Base-by-base conservation (phyloP, 2,888 invertebrate species). In the Oscheius onirici region DNA sequence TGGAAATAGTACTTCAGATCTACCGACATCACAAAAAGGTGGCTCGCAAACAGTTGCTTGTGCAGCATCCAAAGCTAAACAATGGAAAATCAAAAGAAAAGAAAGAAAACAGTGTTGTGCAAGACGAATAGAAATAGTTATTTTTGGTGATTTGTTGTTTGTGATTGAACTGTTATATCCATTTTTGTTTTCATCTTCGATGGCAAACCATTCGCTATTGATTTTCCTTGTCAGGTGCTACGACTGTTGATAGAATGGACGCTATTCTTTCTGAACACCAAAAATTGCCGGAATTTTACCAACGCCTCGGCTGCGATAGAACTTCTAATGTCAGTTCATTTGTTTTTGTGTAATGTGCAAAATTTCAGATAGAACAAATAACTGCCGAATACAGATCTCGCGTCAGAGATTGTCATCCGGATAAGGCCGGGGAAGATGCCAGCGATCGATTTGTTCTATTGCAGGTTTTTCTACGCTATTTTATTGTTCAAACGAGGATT, bases 291-390 rank as follows among this genome's bases (percentile, higher is more conserved):
- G 74, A 73, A 41, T 71, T 73, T 34, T 80, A 80, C 49, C 52
- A 70, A 15, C 15, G 72, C 2, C 63, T 80, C 2, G 78, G 78
- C 57, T 80, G 80, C 52, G 73, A 71, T 55, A 55, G 71, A 54
- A 54, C 11, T 26, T 40, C 74, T 1, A 69, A 69, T 34, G 75
- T 77, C n/a, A 41, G 58, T 67, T 34, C 22, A 22, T 26, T 49
- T 13, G 40, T 61, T n/a, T 61, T n/a, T 44, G 10, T 5, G 41
- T 61, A 22, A 13, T 15, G 20, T 6, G 73, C 20, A 65, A 55
- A 1, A 51, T 70, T 80, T 72, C 66, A 84, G 84, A 52, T 72
- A 0, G 83, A 83, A 17, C 84, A 84, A 70, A 83, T 84, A 11
- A 66, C 68, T 2, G 79, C 82, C 10, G 84, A 84, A 44, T 84